phyloP scores from a whole-genome alignment of 1,140 invertebrate genomes.

The Helicoverpa armigera region DNA sequence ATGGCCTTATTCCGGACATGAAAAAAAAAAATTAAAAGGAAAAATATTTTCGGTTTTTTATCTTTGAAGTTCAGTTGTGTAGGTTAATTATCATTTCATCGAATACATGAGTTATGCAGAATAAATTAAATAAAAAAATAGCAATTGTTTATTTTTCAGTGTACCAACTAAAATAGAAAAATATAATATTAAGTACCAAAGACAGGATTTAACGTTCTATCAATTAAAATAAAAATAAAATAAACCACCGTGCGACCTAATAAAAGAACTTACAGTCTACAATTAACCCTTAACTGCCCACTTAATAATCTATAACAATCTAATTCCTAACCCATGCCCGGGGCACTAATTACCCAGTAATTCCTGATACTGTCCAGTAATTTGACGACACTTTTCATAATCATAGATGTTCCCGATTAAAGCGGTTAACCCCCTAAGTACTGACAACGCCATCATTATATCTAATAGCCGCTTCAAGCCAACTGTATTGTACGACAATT shows the following conservation, averaged over 20 bases:
- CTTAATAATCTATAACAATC: neutral
- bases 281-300: neutral
- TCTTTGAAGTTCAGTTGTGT: neutral
- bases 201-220: too few relatives aligned
- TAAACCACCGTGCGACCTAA: too few relatives aligned
- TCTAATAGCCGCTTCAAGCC: conserved; percentile 53
- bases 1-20: conserved; percentile 66
- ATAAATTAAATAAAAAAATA: too few relatives aligned
- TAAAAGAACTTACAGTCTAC: too few relatives aligned
- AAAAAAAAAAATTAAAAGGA: conserved; percentile 9
- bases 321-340: conserved; percentile 19
- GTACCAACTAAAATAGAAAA: too few relatives aligned
- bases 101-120: too few relatives aligned
- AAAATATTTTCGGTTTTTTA: neutral
- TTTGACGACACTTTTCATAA: conserved; percentile 57
- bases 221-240: too few relatives aligned
- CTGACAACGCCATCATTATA: conserved; percentile 62
- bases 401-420: conserved; percentile 49
- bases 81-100: too few relatives aligned
- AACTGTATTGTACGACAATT: neutral
- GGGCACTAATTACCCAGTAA: conserved; percentile 18
- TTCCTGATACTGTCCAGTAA: conserved; percentile 41
- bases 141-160: too few relatives aligned
- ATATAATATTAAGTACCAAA: too few relatives aligned
- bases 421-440: conserved; percentile 43